Evolutionary conservation across 2,888 invertebrate species (phyloP).

Genomic region (Diploptera punctata): DNA sequence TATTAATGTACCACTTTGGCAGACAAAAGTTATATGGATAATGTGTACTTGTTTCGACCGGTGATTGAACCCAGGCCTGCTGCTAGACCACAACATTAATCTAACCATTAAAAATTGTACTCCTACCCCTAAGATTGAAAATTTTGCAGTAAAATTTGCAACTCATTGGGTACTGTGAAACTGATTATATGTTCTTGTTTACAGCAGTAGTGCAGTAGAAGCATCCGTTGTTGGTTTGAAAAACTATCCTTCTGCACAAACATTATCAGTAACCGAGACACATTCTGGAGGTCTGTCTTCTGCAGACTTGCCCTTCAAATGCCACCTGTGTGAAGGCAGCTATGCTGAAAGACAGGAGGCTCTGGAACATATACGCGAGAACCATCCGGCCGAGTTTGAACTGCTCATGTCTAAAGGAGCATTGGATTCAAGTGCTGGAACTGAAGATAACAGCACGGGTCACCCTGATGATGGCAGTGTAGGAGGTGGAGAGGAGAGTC

Average conservation of each 20-base stretch:
- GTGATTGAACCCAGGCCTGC: too few species aligned
- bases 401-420: conserved; percentile 84
- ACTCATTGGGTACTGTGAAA: too few species aligned
- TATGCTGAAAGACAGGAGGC: conserved; percentile 82
- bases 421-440: conserved; percentile 65
- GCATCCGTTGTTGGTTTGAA: background rate
- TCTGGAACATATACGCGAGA: conserved; percentile 78
- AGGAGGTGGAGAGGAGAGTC: conserved; percentile 68
- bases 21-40: too few species aligned
- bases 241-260: background rate
- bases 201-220: background rate
- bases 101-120: too few species aligned
- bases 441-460: conserved; percentile 43
- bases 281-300: conserved; percentile 22
- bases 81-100: too few species aligned
- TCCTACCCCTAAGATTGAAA: too few species aligned
- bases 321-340: conserved; percentile 90
- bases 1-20: too few species aligned
- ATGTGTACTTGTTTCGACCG: too few species aligned
- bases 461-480: conserved; percentile 34
- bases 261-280: background rate
- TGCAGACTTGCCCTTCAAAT: conserved; percentile 81
- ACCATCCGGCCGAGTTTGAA: conserved; percentile 80
- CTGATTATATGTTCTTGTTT: too few species aligned
- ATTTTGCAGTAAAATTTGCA: too few species aligned